phyloP scores from a whole-genome alignment of 2,888 invertebrate genomes.

The Melieria picta region DNA sequence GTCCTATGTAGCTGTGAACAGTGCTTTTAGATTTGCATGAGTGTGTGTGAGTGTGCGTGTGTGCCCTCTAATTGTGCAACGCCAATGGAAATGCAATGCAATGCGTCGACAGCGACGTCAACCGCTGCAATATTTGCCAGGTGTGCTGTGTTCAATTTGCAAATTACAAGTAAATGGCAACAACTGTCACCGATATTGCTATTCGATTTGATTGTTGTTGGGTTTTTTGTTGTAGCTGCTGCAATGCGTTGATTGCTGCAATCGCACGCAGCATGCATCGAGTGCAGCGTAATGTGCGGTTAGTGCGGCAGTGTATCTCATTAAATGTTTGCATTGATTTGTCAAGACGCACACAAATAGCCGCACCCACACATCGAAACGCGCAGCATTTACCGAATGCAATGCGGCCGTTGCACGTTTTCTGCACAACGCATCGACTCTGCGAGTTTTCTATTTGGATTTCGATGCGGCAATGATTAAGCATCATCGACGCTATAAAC shows the following conservation, averaged over 20 bases:
- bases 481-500: neutral
- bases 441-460: neutral
- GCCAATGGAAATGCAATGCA: no score
- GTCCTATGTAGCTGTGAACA: neutral
- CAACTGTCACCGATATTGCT: no score
- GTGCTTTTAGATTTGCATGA: neutral
- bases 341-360: neutral
- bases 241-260: no score
- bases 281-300: neutral
- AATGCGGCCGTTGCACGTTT: neutral
- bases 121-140: no score
- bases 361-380: neutral
- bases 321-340: conserved; percentile 13
- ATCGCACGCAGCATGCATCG: no score
- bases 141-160: no score
- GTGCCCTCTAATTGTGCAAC: no score
- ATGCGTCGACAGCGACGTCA: no score
- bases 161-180: no score
- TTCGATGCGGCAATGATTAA: conserved; percentile 7
- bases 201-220: no score
- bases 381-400: neutral
- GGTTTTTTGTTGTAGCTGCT: no score
- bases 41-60: no score
- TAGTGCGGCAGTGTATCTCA: neutral
- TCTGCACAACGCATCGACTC: neutral